These are phyloP conservation scores for Bos indicus DNA, from an alignment of 2,113 vertebrate species.

Conservation along the genomic window DNA sequence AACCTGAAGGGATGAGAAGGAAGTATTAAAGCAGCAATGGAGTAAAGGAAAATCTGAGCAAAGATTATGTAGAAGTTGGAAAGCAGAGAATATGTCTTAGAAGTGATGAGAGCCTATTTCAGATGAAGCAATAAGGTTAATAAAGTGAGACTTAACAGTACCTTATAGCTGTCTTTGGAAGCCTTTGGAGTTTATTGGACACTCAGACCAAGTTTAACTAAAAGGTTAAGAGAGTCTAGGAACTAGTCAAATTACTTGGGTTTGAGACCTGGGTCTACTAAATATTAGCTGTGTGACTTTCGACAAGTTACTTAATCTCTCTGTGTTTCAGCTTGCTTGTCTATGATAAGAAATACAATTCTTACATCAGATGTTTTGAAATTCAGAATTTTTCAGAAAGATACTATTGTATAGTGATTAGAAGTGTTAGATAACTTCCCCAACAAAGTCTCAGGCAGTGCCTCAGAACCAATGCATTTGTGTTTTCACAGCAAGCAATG, in stretches of 20 bases:
- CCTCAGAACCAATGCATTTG: not conserved
- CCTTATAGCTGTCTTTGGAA: not conserved
- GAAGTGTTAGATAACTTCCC: not conserved
- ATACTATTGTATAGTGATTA: not conserved
- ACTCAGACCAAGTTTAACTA: not conserved
- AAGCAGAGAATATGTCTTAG: not conserved
- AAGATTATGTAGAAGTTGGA: not conserved
- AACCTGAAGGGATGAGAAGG: not conserved
- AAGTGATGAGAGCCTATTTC: not conserved
- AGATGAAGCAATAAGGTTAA: not conserved
- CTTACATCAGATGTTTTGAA: slow-evolving; percentile 1
- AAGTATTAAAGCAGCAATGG: not conserved
- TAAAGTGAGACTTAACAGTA: not conserved
- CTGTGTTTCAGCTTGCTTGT: not conserved
- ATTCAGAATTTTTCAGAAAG: not conserved
- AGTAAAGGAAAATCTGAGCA: not conserved
- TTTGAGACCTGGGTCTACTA: not conserved
- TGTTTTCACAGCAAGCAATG: not conserved
- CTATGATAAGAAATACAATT: not conserved
- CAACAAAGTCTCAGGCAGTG: not conserved
- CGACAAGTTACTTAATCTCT: not conserved
- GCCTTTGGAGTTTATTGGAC: not conserved
- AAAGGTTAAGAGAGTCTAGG: not conserved
- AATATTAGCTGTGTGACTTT: not conserved
- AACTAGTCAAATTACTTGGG: not conserved